A percentile compares a stretch with the other conserved stretches of the same genome.
Conservation (phyloP, 2,888 invertebrate genomes). For the Nyleta sp. region DNA sequence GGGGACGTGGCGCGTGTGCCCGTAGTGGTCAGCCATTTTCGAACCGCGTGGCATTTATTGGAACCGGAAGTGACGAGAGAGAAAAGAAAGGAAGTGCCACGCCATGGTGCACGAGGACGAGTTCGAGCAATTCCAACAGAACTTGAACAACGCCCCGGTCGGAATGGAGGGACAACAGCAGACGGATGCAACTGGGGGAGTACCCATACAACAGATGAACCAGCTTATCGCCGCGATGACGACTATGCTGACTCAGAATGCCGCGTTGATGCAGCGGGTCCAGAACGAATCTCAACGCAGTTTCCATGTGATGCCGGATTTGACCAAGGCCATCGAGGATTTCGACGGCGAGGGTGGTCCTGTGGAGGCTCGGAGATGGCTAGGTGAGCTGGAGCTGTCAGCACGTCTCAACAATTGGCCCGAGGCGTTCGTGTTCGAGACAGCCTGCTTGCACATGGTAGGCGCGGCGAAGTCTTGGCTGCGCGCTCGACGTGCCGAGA, state of each 20-base stretch:
- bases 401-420: conserved; percentile 5
- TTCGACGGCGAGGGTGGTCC: conserved; percentile 11
- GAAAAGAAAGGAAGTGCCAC: no score
- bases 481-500: background rate
- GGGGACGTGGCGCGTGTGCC: no score
- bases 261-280: background rate
- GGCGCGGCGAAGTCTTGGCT: conserved; percentile 30
- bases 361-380: background rate
- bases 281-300: background rate
- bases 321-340: background rate
- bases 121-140: no score
- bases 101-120: no score
- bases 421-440: background rate
- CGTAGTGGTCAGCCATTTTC: no score
- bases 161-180: no score
- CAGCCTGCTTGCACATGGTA: conserved; percentile 32
- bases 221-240: background rate
- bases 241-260: background rate
- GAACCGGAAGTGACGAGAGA: no score
- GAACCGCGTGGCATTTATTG: no score
- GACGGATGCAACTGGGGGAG: no score
- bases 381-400: background rate
- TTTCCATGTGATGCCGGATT: conserved; percentile 22
- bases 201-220: background rate
- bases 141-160: no score